Percentiles rank a stretch among this genome's conserved stretches.
Evolutionary conservation across 2,888 invertebrate species (phyloP).

Genomic region (Smittia aterrima): DNA sequence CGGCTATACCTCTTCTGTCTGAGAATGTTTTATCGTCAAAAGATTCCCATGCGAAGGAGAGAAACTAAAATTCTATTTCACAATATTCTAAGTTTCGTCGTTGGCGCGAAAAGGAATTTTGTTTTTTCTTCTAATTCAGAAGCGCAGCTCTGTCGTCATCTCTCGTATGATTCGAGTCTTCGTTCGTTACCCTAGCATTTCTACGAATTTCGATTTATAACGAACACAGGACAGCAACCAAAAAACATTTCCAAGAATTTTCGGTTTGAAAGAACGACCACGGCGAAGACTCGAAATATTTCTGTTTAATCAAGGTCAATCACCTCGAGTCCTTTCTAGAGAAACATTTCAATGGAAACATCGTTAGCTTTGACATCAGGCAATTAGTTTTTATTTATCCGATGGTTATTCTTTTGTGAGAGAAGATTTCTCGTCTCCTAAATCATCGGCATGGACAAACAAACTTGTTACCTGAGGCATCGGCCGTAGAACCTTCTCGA

Average conservation of each 20-base stretch:
- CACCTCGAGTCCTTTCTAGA: not conserved
- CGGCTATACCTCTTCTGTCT: too few species aligned
- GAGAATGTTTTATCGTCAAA: too few species aligned
- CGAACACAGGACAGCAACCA: conserved; percentile 29
- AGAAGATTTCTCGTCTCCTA: not conserved
- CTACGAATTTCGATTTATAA: conserved; percentile 3
- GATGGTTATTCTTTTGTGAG: not conserved
- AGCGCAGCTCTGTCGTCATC: too few species aligned
- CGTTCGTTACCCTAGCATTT: conserved; percentile 4
- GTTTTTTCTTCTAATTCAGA: not conserved
- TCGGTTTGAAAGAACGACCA: not conserved
- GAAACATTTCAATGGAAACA: not conserved
- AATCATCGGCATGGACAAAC: not conserved
- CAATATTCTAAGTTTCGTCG: too few species aligned
- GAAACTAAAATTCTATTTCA: too few species aligned
- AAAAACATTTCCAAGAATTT: conserved; percentile 6
- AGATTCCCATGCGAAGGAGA: too few species aligned
- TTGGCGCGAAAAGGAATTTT: not conserved
- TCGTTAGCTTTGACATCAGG: too few species aligned
- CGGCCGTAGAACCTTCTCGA: too few species aligned
- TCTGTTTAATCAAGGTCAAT: conserved; percentile 29
- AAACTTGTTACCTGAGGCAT: not conserved
- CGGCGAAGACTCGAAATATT: conserved; percentile 16
- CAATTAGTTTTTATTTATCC: not conserved
- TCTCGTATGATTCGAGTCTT: too few species aligned